phyloP scores from a whole-genome alignment of 2,797 vertebrate species.

The Epinephelus coioides region DNA sequence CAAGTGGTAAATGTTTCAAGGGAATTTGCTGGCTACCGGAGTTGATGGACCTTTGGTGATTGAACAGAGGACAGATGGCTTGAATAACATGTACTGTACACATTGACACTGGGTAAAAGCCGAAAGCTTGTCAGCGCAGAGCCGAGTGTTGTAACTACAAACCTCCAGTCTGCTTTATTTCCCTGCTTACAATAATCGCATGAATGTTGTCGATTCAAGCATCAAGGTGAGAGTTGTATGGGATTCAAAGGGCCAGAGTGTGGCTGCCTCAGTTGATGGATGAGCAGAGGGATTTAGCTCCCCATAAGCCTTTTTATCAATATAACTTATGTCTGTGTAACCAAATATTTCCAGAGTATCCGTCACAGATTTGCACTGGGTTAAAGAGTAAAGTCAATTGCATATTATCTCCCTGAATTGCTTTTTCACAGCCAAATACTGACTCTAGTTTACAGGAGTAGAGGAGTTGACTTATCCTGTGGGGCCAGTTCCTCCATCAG shows the following conservation, averaged over 20 bases:
- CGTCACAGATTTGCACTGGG: slow-evolving; percentile 47
- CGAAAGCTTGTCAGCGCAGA: slow-evolving; percentile 5
- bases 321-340: slow-evolving; percentile 38
- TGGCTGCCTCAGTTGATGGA: slow-evolving; percentile 48
- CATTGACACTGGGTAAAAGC: slow-evolving; percentile 21
- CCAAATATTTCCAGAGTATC: slow-evolving; percentile 49
- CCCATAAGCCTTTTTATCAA: slow-evolving; percentile 54
- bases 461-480: slow-evolving; percentile 19
- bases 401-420: slow-evolving; percentile 44
- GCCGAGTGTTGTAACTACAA: slow-evolving; percentile 26
- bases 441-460: background rate
- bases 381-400: slow-evolving; percentile 50
- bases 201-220: slow-evolving; percentile 39
- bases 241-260: slow-evolving; percentile 46
- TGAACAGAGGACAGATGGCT: slow-evolving; percentile 27
- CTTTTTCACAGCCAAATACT: slow-evolving; percentile 34
- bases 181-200: slow-evolving; percentile 6
- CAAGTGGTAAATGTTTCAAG: slow-evolving; percentile 42
- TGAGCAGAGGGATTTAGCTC: slow-evolving; percentile 47
- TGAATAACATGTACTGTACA: slow-evolving; percentile 32
- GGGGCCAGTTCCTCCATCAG: slow-evolving; percentile 28
- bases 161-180: slow-evolving; percentile 22
- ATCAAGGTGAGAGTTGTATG: slow-evolving; percentile 35
- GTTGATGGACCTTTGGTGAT: slow-evolving; percentile 24
- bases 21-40: slow-evolving; percentile 4